Evolutionary conservation across 2,888 invertebrate species (phyloP).

Genomic region (Acanthosoma haemorrhoidale): DNA sequence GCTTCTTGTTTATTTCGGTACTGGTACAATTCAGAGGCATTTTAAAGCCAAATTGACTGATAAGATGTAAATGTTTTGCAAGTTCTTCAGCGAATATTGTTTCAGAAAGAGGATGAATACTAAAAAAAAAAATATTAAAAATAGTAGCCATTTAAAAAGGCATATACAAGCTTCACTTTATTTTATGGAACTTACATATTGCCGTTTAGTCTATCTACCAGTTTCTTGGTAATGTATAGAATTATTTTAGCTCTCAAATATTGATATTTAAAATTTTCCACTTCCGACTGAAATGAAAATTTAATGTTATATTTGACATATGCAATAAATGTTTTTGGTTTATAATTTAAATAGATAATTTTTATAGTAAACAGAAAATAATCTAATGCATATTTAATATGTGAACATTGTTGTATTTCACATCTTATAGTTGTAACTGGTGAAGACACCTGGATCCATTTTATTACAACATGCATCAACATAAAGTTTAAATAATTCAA

Average conservation of each 20-base stretch:
- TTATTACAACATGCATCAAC: too few relatives aligned
- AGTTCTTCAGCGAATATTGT: neutral
- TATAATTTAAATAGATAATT: too few relatives aligned
- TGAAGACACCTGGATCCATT: too few relatives aligned
- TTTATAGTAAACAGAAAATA: too few relatives aligned
- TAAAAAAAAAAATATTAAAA: neutral
- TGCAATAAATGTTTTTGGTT: too few relatives aligned
- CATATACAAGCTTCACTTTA: neutral
- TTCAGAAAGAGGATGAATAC: neutral
- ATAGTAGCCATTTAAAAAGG: neutral
- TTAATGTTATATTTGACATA: too few relatives aligned
- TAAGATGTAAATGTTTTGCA: neutral
- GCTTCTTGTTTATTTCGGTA: neutral
- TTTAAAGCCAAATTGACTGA: neutral
- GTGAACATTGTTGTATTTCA: too few relatives aligned
- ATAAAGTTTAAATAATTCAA: too few relatives aligned
- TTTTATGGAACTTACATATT: neutral
- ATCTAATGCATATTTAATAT: too few relatives aligned
- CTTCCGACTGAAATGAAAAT: neutral
- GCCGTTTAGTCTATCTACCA: neutral
- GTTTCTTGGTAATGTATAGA: neutral
- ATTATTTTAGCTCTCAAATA: neutral
- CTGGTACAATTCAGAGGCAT: neutral
- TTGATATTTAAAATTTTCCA: neutral
- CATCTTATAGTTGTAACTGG: too few relatives aligned